Percentiles rank a stretch among this genome's conserved stretches.
Evolutionary conservation across 2,113 vertebrate genomes (phyloP).

Genomic region (Cyprinodon tularosa): DNA sequence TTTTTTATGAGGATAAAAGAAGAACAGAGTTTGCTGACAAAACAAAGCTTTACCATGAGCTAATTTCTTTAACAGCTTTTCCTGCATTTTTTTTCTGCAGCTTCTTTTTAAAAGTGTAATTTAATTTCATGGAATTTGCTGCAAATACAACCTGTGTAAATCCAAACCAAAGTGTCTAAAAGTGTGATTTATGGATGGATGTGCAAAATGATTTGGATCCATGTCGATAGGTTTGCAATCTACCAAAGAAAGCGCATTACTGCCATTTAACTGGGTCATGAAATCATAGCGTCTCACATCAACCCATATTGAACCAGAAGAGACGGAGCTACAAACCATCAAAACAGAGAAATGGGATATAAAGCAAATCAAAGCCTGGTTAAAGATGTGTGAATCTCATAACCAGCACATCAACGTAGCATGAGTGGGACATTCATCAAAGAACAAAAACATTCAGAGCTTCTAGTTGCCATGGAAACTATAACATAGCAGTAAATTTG

Average conservation of each 20-base stretch:
- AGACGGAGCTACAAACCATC: neutral
- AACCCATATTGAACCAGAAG: neutral
- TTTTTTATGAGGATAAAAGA: neutral
- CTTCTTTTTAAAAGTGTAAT: neutral
- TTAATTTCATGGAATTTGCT: neutral
- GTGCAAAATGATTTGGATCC: neutral
- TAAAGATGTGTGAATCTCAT: neutral
- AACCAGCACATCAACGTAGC: constrained; percentile 3
- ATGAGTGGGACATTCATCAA: neutral
- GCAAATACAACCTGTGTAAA: neutral
- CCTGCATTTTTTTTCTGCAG: neutral
- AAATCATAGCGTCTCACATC: constrained; percentile 1
- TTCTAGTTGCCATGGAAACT: constrained; percentile 9
- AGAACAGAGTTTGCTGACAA: neutral
- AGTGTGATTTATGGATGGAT: neutral
- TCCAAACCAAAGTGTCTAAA: neutral
- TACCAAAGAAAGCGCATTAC: neutral
- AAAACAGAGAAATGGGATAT: neutral
- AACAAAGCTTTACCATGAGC: neutral
- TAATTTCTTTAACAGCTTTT: no score
- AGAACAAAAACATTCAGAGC: neutral
- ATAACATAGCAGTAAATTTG: neutral
- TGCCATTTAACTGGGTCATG: neutral
- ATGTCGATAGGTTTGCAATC: neutral
- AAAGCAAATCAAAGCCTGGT: neutral